Base-by-base conservation (phyloP, 2,888 invertebrate genomes). In the Rhaphigaster nebulosa region DNA sequence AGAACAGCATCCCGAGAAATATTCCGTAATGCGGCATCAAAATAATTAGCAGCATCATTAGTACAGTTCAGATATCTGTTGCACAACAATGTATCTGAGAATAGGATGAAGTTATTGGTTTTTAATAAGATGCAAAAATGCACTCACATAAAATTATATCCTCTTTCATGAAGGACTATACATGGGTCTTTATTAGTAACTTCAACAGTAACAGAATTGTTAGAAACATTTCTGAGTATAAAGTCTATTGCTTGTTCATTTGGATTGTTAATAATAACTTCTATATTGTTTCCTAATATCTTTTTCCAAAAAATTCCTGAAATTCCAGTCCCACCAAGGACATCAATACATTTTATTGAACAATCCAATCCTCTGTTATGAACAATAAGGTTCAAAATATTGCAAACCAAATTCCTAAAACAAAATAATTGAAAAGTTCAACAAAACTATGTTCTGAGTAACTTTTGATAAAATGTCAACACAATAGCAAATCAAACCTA, bases 91-190 rank as follows among this genome's bases (percentile, higher is more conserved):
- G 20, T 38, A 87, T 12, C 52, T 29, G 89, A 89, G 91, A 8
- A 91, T 91, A 76, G n/a, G 20, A 26, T 84, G 84, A 41, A 84
- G n/a, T 1, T 2, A 89, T 89, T 76, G 18, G n/a, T 20, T 26
- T 87, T 20, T 60, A 84, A 38, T 50, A 84, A 84, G 4, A 50
- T 50, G 41, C 45, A 13, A 56, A 60, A 41, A 45, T 84, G 41
- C 23, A 92, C 93, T 92, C 91, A 93, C 93, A 93, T 92, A 80
- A 93, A 93, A 91, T 93, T 93, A 91, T 93, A 93, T 15, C 92
- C 92, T 70, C 92, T 91, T 70, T 93, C 92, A 88, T 93, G 92
- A 45, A 93, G 92, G 29, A 93, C 87, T 29, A 92, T 91, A 90
- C 92, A 92, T 4, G 92, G 92, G 88, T 93, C 93, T 89, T 92